Evolutionary conservation across 2,888 invertebrate genomes (phyloP), one percentile per base, ranked within the genome.

Genomic region (Agrypnus murinus): DNA sequence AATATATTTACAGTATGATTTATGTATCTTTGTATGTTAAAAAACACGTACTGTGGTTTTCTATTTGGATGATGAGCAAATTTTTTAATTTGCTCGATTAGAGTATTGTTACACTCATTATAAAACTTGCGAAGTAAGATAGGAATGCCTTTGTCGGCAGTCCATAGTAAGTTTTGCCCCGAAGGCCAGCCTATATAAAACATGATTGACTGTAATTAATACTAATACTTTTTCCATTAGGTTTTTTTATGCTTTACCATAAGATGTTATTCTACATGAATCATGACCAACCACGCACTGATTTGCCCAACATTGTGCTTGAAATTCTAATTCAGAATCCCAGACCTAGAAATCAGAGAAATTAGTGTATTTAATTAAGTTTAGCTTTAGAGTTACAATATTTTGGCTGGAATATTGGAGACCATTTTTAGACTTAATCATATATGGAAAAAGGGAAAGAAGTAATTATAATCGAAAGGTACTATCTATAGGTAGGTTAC

Each of bases 261-360:
- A 2, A 2, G 38, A 38, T 2, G 2, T 38, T 4, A n/a, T 25
- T 19, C 50, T 25, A n/a, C 50, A 50, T 3, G 2, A n/a, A 14
- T 50, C 50, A n/a, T 25, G 7, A 25, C n/a, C n/a, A 6, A n/a
- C n/a, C 3, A n/a, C n/a, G 65, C 85, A 85, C 8, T 79, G 77
- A 71, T 84, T 85, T 2, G 82, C 81, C 85, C 84, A 84, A 67
- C 85, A 85, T 74, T 84, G 84, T 1, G 84, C 83, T 34, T 83
- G 80, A 74, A 77, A 80, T 70, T 83, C 84, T 68, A 85, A 60
- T 74, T 85, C 85, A 58, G 73, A 79, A 74, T 82, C 78, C 2
- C 89, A 50, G n/a, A 50, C 50, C 50, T 50, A 6, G 8, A 50
- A 25, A 25, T n/a, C 2, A 19, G 6, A 9, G 1, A 10, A 2